Base-by-base conservation (phyloP, 2,797 vertebrate species). In the Pyrocephalus nanus region DNA sequence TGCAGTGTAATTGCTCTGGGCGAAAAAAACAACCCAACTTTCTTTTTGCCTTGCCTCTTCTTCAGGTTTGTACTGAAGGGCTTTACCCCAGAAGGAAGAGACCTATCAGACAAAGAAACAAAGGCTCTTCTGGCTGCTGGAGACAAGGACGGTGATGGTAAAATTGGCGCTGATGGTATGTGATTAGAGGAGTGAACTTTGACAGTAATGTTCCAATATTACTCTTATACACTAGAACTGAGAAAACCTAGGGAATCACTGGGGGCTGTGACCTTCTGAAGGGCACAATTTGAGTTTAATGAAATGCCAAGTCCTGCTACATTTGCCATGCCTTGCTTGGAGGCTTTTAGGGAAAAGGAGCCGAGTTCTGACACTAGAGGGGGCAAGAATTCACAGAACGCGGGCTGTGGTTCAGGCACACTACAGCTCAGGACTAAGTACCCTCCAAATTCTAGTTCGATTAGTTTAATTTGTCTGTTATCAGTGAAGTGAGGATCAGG, bases 131-230 rank as follows among this genome's bases (percentile, higher is more conserved):
- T 99, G 91, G 92, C 97, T 47, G 99, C 99, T 30, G 99, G 98
- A 34, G 99, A 99, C 97, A 99, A 99, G 97, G 99, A 99, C 4
- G 99, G 99, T 74, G 99, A 99, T 11, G 99, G 99, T 53, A 99
- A 99, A 98, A 99, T 99, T 23, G 99, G 99, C 71, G 98, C 98
- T 20, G 99, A 99, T 13, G 99, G 99, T 99, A 97, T 93, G 98
- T 97, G 50, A 60, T 36, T 61, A 84, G 30, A 62, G 64, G 42
- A 91, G 62, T 51, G 79, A 85, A 82, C 40, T 77, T 55, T 72
- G 32, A 45, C 42, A 67, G 19, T 60, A 92, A 62, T 53, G 45
- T 55, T 30, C 8, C 2, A 57, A 12, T 90, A 62, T 66, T 73
- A 43, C 66, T 54, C 29, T 91, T 60, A 27, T 38, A 36, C n/a